Percentiles rank a stretch among this genome's conserved stretches.
Conservation (phyloP, 37 sponge, comb jelly and placozoan genomes). For the Spongilla lacustris region DNA sequence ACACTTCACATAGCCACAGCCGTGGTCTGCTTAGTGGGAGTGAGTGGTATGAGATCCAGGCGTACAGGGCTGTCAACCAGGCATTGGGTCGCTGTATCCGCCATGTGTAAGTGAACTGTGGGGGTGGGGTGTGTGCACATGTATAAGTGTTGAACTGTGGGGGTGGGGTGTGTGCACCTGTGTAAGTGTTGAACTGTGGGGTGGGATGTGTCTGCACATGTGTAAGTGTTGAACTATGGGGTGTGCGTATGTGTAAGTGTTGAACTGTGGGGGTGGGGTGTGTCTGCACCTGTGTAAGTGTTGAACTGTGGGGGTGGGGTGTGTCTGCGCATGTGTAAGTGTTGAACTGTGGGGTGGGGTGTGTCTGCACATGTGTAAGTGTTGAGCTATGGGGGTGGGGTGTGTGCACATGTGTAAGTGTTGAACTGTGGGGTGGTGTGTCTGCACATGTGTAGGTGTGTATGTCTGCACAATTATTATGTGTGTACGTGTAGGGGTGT, state of each 20-base stretch:
- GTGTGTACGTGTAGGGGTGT: background rate
- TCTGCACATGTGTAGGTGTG: slow-evolving; percentile 27
- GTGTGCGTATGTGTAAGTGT: background rate
- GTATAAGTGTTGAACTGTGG: background rate
- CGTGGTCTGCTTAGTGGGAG: slow-evolving; percentile 79
- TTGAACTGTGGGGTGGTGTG: slow-evolving; percentile 11
- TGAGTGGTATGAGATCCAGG: slow-evolving; percentile 98
- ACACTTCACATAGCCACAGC: slow-evolving; percentile 55
- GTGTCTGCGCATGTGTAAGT: background rate
- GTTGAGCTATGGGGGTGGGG: slow-evolving; percentile 49
- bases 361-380: background rate
- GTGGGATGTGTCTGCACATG: background rate
- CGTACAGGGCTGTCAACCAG: slow-evolving; percentile 97
- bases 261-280: no score
- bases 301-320: background rate
- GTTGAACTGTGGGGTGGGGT: background rate
- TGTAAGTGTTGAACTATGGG: background rate
- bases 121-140: no score
- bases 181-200: background rate
- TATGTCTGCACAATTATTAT: slow-evolving; percentile 12
- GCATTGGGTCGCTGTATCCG: slow-evolving; percentile 88
- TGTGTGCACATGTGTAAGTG: slow-evolving; percentile 32
- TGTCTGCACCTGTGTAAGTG: background rate
- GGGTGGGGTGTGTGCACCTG: background rate
- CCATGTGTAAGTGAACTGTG: slow-evolving; percentile 59